Percentiles rank a stretch among this genome's conserved stretches.
phyloP scores from a whole-genome alignment of 2,797 vertebrate species.

The Epinephelus coioides region DNA sequence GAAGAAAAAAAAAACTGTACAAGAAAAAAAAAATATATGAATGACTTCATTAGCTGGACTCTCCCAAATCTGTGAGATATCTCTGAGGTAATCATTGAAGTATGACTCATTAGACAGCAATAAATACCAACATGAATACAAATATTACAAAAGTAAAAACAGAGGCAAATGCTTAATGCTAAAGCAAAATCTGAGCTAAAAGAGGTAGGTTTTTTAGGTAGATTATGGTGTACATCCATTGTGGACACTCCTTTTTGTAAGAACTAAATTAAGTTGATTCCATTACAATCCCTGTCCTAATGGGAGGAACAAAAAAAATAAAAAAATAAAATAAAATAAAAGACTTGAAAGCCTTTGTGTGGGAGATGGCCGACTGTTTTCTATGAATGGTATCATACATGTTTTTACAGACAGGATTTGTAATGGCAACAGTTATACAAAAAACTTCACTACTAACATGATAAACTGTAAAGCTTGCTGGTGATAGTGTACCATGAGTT shows the following conservation, averaged over 20 bases:
- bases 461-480: conserved; percentile 84
- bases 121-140: conserved; percentile 90
- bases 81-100: conserved; percentile 87
- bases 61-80: conserved; percentile 86
- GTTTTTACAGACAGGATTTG: conserved; percentile 76
- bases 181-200: conserved; percentile 86
- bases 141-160: conserved; percentile 89
- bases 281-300: conserved; percentile 83
- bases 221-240: conserved; percentile 85
- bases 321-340: background rate
- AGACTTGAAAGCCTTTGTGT: conserved; percentile 58
- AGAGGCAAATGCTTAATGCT: conserved; percentile 87
- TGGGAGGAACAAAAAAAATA: conserved; percentile 45
- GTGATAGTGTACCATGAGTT: conserved; percentile 83
- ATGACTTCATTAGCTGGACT: conserved; percentile 87
- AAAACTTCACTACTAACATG: conserved; percentile 64
- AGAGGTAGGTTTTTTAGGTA: conserved; percentile 87
- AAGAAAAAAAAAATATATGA: conserved; percentile 68
- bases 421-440: conserved; percentile 75
- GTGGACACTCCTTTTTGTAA: conserved; percentile 80
- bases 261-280: conserved; percentile 80
- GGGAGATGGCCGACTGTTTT: conserved; percentile 63
- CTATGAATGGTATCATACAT: conserved; percentile 52
- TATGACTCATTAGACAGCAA: conserved; percentile 89
- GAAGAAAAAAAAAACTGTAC: conserved; percentile 59